Base-by-base conservation (phyloP, 2,888 invertebrate species). In the Timema cristinae region DNA sequence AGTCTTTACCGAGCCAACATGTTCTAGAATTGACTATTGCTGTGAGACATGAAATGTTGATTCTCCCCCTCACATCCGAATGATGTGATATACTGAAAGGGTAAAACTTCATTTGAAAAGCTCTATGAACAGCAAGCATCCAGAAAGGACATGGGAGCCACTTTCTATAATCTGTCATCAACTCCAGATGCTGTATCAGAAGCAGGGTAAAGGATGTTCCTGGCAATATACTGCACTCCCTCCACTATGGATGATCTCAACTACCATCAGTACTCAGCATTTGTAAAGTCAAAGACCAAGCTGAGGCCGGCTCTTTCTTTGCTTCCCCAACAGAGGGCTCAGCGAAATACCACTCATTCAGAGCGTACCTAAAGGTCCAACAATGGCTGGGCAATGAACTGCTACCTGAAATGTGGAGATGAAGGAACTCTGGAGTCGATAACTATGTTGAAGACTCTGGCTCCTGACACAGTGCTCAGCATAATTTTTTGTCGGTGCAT, bases 391-490 rank as follows among this genome's bases (percentile, higher is more conserved):
- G 54, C 11, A 54, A 54, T 13, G 54, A 54, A 54, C 54, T 2
- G 11, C 54, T n/a, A 11, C n/a, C 54, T 54, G 54, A 54, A 54
- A 54, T 54, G 54, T 54, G 54, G 54, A n/a, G 54, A 54, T 54
- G n/a, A n/a, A n/a, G n/a, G n/a, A n/a, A n/a, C n/a, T n/a, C n/a
- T n/a, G n/a, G n/a, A n/a, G n/a, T n/a, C n/a, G n/a, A n/a, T n/a
- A n/a, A 32, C 32, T 32, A 54, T n/a, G n/a, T 54, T n/a, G 11
- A 54, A 54, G n/a, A 4, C 1, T 54, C 54, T n/a, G n/a, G 54
- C 54, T 13, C 4, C 54, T 54, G 54, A 54, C 54, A 54, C 11
- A 54, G 1, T n/a, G 11, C 4, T 54, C 11, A 54, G n/a, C n/a
- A 13, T n/a, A 54, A 54, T 54, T 54, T 54, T 54, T 54, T 54